These are phyloP conservation scores for Drosophila mimetica DNA, from an alignment of 2,888 invertebrate genomes.

Conservation along the genomic window DNA sequence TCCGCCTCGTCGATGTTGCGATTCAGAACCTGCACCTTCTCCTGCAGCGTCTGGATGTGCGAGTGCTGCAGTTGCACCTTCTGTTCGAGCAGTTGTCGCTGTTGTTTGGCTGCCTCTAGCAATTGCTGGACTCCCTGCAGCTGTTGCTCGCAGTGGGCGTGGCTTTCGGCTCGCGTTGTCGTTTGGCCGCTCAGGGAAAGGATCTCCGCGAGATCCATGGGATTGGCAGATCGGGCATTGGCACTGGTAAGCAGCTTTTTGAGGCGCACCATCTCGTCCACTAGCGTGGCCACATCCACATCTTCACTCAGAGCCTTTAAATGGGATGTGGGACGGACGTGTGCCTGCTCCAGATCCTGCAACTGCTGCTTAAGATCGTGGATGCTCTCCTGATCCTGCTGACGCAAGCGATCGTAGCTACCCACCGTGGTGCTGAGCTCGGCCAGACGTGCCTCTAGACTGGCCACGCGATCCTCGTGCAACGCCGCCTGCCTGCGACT, in stretches of 20 bases:
- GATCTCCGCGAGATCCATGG: constrained; percentile 87
- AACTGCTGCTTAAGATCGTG: constrained; percentile 85
- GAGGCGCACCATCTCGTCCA: constrained; percentile 88
- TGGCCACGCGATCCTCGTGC: constrained; percentile 91
- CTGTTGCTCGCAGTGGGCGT: constrained; percentile 88
- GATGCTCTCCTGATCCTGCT: constrained; percentile 90
- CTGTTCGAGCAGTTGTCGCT: constrained; percentile 69
- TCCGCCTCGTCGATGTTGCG: constrained; percentile 88
- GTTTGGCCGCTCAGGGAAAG: constrained; percentile 80
- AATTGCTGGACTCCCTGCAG: constrained; percentile 87
- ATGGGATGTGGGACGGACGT: constrained; percentile 32
- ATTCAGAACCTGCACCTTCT: constrained; percentile 87
- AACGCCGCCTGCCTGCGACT: constrained; percentile 88
- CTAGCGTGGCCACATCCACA: constrained; percentile 85
- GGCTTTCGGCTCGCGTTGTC: constrained; percentile 74
- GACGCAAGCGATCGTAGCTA: constrained; percentile 89
- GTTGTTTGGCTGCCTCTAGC: constrained; percentile 86
- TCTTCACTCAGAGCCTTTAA: constrained; percentile 78
- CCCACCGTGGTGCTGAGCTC: constrained; percentile 92
- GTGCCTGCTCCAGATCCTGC: constrained; percentile 67
- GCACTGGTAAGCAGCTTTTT: constrained; percentile 87
- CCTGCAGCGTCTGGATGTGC: constrained; percentile 88
- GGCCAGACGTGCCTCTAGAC: constrained; percentile 90
- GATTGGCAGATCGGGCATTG: constrained; percentile 87
- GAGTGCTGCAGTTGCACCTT: constrained; percentile 85